A percentile compares a stretch with the other conserved stretches of the same genome.
Evolutionary conservation across 2,113 vertebrate species (phyloP).

Genomic region (Nibea albiflora): DNA sequence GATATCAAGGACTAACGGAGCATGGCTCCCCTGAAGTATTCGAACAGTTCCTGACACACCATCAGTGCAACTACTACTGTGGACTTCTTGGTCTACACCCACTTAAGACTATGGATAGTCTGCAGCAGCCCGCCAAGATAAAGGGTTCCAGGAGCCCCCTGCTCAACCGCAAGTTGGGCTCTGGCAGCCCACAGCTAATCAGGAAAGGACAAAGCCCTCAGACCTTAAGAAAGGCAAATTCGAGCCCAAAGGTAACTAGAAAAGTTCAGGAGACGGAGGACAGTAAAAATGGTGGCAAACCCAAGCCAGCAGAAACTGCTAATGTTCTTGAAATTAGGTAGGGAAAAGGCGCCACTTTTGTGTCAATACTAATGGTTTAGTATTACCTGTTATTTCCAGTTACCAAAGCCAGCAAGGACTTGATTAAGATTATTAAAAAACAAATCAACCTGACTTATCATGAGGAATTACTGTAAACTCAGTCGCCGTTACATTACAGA

Average conservation of each 20-base stretch:
- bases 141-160: slow-evolving; percentile 93
- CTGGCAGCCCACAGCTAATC: slow-evolving; percentile 91
- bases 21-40: slow-evolving; percentile 87
- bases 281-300: slow-evolving; percentile 66
- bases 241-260: slow-evolving; percentile 86
- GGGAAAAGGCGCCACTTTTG: slow-evolving; percentile 18
- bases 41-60: slow-evolving; percentile 88
- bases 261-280: slow-evolving; percentile 83
- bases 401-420: slow-evolving; percentile 36
- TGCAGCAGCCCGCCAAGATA: slow-evolving; percentile 83
- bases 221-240: slow-evolving; percentile 81
- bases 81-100: slow-evolving; percentile 88
- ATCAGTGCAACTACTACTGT: slow-evolving; percentile 94
- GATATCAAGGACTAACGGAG: slow-evolving; percentile 95
- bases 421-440: slow-evolving; percentile 19
- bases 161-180: slow-evolving; percentile 86
- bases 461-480: slow-evolving; percentile 62
- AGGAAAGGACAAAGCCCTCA: slow-evolving; percentile 92
- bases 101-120: slow-evolving; percentile 85
- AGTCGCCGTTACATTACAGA: neutral
- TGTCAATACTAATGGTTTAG: slow-evolving; percentile 24
- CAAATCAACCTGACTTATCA: slow-evolving; percentile 5
- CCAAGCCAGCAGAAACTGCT: slow-evolving; percentile 76
- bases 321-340: slow-evolving; percentile 77
- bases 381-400: slow-evolving; percentile 35